Percentiles rank a stretch among this genome's conserved stretches.
phyloP scores from a whole-genome alignment of 1,140 invertebrate genomes.

The Pseudomyrmex concolor region DNA sequence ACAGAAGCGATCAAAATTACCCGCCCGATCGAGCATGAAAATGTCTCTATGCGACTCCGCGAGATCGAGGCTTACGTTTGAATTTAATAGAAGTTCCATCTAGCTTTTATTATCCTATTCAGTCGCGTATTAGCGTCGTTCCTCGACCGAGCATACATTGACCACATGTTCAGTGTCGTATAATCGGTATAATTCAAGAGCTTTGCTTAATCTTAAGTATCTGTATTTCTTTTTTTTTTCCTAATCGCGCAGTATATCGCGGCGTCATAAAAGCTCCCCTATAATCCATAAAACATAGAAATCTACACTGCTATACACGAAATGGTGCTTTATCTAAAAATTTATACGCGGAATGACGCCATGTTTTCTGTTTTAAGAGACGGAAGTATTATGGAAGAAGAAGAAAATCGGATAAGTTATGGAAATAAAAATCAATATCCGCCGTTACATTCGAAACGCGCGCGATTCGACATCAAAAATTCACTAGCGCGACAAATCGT shows the following conservation, averaged over 20 bases:
- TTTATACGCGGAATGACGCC: background rate
- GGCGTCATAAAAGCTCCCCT: no score
- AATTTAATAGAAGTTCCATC: slow-evolving; percentile 53
- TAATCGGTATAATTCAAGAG: background rate
- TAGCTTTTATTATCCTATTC: slow-evolving; percentile 16
- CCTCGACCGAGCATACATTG: background rate
- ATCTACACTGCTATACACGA: no score
- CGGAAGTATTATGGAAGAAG: background rate
- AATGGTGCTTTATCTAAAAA: background rate
- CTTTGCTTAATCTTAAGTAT: background rate
- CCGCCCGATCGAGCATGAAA: slow-evolving; percentile 50
- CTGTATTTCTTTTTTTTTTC: background rate
- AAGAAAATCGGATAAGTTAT: background rate
- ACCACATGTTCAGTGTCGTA: background rate
- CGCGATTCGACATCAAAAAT: background rate
- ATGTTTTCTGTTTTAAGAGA: background rate
- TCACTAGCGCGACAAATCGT: background rate
- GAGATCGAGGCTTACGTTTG: slow-evolving; percentile 34
- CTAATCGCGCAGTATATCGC: no score
- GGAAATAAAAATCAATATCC: background rate
- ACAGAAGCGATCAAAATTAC: slow-evolving; percentile 50
- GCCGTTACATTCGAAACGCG: background rate
- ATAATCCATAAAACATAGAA: no score
- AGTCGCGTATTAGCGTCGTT: background rate
- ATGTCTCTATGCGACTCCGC: slow-evolving; percentile 19